Evolutionary conservation across 2,888 invertebrate species (phyloP).

Genomic region (Branchipolynoe longqiensis): DNA sequence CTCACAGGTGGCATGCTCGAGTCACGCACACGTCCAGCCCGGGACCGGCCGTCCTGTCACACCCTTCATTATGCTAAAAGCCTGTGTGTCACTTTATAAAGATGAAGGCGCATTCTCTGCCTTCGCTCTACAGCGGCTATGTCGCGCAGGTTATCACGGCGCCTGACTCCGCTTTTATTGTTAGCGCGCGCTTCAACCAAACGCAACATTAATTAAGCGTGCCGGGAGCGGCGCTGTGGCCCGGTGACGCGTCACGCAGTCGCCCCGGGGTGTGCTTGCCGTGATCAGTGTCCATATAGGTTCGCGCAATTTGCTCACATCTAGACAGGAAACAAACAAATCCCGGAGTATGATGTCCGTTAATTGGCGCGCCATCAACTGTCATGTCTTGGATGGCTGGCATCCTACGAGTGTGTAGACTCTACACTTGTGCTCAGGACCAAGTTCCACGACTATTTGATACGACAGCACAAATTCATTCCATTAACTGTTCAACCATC

Average conservation of each 20-base stretch:
- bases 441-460: too few species aligned
- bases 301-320: slow-evolving; percentile 19
- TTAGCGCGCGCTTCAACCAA: too few species aligned
- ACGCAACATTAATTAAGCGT: slow-evolving; percentile 25
- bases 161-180: too few species aligned
- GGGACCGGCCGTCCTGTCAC: background rate
- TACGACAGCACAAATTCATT: too few species aligned
- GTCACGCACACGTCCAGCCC: slow-evolving; percentile 15
- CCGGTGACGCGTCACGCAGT: background rate
- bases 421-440: too few species aligned
- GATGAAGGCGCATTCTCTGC: background rate
- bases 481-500: too few species aligned
- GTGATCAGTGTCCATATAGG: slow-evolving; percentile 1
- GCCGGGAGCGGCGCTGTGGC: background rate
- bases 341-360: background rate
- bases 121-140: background rate
- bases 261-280: background rate
- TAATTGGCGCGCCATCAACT: too few species aligned
- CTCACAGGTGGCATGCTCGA: background rate
- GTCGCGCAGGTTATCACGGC: background rate
- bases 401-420: too few species aligned
- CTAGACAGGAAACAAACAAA: slow-evolving; percentile 31
- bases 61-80: slow-evolving; percentile 21
- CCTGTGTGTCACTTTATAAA: slow-evolving; percentile 24
- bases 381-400: too few species aligned